Percentiles rank a stretch among this genome's conserved stretches.
Conservation (phyloP, 2,888 invertebrate species). For the Lasioglossum morio region DNA sequence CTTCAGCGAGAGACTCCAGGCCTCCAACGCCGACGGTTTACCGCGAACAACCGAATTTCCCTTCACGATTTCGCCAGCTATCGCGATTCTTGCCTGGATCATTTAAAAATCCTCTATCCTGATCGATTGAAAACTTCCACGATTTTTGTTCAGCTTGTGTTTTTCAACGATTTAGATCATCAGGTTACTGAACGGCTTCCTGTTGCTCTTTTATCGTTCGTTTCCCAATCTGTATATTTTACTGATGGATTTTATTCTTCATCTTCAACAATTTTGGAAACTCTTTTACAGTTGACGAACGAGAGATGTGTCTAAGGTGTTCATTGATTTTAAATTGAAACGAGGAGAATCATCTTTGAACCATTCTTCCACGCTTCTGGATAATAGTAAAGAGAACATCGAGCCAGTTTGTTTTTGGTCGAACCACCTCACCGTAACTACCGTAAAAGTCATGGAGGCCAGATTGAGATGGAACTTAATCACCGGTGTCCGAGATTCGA, state of each 20-base stretch:
- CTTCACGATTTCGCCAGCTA: not conserved
- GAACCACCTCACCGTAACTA: not conserved
- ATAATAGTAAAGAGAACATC: not conserved
- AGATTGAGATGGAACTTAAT: conserved; percentile 49
- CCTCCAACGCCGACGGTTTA: not conserved
- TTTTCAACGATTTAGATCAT: not conserved
- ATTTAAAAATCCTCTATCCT: not conserved
- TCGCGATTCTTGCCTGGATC: not conserved
- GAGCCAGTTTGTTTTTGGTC: not conserved
- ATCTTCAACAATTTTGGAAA: no score
- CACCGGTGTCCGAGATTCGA: conserved; percentile 27
- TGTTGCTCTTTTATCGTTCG: no score
- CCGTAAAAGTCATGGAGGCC: conserved; percentile 1
- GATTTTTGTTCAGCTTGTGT: not conserved
- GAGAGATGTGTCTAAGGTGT: no score
- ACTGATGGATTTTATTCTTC: no score
- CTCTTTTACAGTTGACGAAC: no score
- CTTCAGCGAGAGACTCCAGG: not conserved
- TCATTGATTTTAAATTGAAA: no score
- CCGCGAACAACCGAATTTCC: not conserved
- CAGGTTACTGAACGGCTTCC: not conserved
- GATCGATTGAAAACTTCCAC: not conserved
- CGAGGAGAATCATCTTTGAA: not conserved
- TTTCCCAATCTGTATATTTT: not conserved
- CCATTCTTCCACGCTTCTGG: not conserved